Percentiles rank a stretch among this genome's conserved stretches.
phyloP scores from a whole-genome alignment of 2,888 invertebrate genomes.

The Fabriciana adippe region DNA sequence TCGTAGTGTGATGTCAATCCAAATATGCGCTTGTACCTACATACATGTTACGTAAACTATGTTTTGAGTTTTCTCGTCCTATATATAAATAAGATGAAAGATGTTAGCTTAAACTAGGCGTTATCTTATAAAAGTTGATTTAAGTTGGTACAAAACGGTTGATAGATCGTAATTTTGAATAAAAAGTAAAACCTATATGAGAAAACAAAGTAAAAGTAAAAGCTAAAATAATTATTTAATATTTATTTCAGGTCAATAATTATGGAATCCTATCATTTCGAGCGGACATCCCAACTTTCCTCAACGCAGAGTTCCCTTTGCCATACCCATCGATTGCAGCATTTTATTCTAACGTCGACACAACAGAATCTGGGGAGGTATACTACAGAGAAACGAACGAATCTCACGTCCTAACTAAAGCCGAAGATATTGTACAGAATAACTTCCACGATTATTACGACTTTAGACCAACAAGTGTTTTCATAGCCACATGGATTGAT shows the following conservation, averaged over 20 bases:
- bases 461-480: conserved; percentile 89
- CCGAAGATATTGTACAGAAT: conserved; percentile 86
- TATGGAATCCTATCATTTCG: conserved; percentile 95
- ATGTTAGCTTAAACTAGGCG: conserved; percentile 3
- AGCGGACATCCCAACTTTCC: conserved; percentile 92
- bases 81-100: conserved; percentile 9
- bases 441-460: conserved; percentile 87
- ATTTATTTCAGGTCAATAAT: conserved; percentile 88
- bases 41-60: neutral
- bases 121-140: neutral
- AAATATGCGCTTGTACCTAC: neutral
- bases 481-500: conserved; percentile 95
- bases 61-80: neutral
- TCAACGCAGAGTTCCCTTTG: conserved; percentile 94
- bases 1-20: neutral
- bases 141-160: too few relatives aligned
- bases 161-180: too few relatives aligned
- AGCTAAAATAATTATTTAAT: conserved; percentile 29
- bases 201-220: too few relatives aligned
- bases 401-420: conserved; percentile 83
- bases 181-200: too few relatives aligned
- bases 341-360: conserved; percentile 95
- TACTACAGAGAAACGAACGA: conserved; percentile 87
- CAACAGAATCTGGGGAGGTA: conserved; percentile 86
- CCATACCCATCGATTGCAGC: conserved; percentile 95